phyloP scores from a whole-genome alignment of 2,888 invertebrate genomes.

The Steinernema hermaphroditum region DNA sequence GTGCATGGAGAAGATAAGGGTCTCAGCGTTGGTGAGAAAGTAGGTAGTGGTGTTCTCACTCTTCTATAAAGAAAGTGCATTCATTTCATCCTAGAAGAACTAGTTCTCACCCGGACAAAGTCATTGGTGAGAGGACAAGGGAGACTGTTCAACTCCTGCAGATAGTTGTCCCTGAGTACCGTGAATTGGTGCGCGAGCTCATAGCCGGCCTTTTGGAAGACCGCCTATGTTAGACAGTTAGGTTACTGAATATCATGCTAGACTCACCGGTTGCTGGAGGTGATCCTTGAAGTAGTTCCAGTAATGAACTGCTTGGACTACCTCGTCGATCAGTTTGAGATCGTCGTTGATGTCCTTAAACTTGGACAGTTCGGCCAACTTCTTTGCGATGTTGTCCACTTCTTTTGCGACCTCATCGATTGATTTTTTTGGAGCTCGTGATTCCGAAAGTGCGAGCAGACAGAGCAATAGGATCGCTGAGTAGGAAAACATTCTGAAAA shows the following conservation, averaged over 20 bases:
- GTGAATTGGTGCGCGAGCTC: neutral
- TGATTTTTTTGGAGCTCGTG: neutral
- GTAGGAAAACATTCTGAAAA: too few species aligned
- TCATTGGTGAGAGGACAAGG: slow-evolving; percentile 5
- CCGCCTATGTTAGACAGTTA: neutral
- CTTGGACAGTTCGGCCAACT: neutral
- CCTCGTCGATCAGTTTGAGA: slow-evolving; percentile 5
- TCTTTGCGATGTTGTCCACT: neutral
- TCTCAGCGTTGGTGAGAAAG: slow-evolving; percentile 5
- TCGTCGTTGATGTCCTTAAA: neutral
- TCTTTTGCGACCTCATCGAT: neutral
- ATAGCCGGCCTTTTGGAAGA: neutral
- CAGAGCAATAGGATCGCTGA: too few species aligned
- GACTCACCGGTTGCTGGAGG: neutral
- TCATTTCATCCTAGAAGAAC: neutral
- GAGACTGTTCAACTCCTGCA: neutral
- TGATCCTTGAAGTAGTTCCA: slow-evolving; percentile 13
- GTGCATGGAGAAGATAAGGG: slow-evolving; percentile 16
- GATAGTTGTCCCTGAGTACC: neutral
- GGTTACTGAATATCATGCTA: neutral
- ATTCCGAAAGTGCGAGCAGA: too few species aligned
- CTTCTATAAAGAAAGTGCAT: neutral
- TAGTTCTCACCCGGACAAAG: neutral
- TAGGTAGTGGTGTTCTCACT: slow-evolving; percentile 17
- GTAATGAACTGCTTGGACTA: slow-evolving; percentile 10